A percentile compares a stretch with the other conserved stretches of the same genome.
These are phyloP conservation scores for Dendrolimus punctatus DNA, from an alignment of 1,140 invertebrate species.

Conservation along the genomic window DNA sequence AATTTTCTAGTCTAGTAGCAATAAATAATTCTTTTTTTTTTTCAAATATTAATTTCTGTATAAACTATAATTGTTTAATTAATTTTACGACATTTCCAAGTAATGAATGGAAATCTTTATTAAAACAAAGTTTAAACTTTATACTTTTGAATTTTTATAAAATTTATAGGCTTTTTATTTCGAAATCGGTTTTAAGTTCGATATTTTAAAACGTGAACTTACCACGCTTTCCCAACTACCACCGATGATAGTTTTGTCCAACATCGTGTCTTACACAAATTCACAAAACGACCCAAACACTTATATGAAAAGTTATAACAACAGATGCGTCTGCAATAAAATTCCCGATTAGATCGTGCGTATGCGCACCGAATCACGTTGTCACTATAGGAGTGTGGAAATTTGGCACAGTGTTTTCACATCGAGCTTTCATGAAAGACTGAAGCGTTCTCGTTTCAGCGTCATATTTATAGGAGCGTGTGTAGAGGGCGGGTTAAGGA, in stretches of 20 bases:
- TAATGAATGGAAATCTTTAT: too few relatives aligned
- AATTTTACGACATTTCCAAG: too few relatives aligned
- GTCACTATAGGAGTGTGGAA: constrained; percentile 24
- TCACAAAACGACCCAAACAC: constrained; percentile 24
- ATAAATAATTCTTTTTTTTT: too few relatives aligned
- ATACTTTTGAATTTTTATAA: too few relatives aligned
- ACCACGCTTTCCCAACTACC: constrained; percentile 68
- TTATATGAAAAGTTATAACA: not conserved
- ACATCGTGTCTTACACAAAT: constrained; percentile 37
- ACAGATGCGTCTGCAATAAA: too few relatives aligned
- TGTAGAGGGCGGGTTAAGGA: constrained; percentile 51
- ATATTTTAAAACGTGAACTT: constrained; percentile 22
- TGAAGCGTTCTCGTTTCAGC: constrained; percentile 46
- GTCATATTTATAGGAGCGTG: constrained; percentile 57
- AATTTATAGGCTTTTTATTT: too few relatives aligned
- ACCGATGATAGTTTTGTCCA: constrained; percentile 58
- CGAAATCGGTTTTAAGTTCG: too few relatives aligned
- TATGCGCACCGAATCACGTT: constrained; percentile 44
- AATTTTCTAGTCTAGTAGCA: too few relatives aligned
- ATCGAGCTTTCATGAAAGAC: constrained; percentile 51
- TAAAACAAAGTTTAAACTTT: too few relatives aligned
- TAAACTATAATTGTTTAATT: too few relatives aligned
- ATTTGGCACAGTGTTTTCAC: constrained; percentile 51
- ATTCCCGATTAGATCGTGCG: constrained; percentile 2
- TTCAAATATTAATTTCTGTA: too few relatives aligned